Percentiles rank a stretch among this genome's conserved stretches.
Evolutionary conservation across 2,888 invertebrate species (phyloP).

Genomic region (Lochmaea crataegi): DNA sequence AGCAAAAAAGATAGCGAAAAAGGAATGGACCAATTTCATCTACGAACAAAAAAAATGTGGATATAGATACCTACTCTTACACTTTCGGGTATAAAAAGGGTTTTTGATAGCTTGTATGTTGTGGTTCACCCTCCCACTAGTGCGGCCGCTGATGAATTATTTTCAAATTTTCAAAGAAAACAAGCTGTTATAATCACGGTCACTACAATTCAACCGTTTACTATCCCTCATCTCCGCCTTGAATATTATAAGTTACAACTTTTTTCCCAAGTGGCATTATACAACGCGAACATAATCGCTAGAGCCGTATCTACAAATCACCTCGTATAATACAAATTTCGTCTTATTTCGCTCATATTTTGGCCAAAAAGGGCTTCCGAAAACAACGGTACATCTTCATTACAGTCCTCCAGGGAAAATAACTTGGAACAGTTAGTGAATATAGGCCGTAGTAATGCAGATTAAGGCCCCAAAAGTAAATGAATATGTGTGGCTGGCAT

Average conservation of each 20-base stretch:
- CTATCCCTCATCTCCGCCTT: too few species aligned
- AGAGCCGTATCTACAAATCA: slow-evolving; percentile 17
- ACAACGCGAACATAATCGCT: background rate
- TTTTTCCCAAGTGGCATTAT: background rate
- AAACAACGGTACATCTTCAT: slow-evolving; percentile 35
- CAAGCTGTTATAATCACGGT: too few species aligned
- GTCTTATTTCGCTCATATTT: slow-evolving; percentile 30
- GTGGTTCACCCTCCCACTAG: too few species aligned
- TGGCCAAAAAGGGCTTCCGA: slow-evolving; percentile 32
- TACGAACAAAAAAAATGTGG: too few species aligned
- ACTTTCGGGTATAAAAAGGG: too few species aligned
- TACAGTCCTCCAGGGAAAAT: slow-evolving; percentile 38
- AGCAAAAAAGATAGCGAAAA: too few species aligned
- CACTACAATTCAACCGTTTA: too few species aligned
- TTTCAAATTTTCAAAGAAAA: too few species aligned
- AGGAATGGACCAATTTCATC: too few species aligned
- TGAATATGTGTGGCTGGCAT: slow-evolving; percentile 47
- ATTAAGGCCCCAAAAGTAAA: slow-evolving; percentile 42
- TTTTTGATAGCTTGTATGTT: too few species aligned
- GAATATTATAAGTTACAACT: background rate
- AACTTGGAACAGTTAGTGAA: slow-evolving; percentile 40
- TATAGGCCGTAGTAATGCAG: slow-evolving; percentile 40
- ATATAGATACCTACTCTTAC: too few species aligned
- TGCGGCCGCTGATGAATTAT: too few species aligned
- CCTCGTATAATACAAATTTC: slow-evolving; percentile 32